Percentiles rank a stretch among this genome's conserved stretches.
Conservation (phyloP, 1,140 invertebrate genomes). For the Apis laboriosa region DNA sequence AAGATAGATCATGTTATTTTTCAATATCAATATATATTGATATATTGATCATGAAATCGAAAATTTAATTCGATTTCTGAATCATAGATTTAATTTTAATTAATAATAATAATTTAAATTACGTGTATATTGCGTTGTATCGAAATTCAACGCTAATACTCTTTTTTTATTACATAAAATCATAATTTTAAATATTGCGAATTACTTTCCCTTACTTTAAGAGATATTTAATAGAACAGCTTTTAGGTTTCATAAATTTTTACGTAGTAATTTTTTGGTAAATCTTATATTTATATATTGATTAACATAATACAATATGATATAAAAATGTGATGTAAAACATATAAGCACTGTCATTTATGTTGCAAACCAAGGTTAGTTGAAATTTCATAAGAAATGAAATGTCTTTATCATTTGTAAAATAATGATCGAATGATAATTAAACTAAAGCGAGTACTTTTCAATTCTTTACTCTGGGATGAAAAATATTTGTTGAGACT, state of each 20-base stretch:
- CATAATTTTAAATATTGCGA: neutral
- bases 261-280: neutral
- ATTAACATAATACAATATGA: too few relatives aligned
- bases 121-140: conserved; percentile 1
- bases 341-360: neutral
- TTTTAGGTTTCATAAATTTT: neutral
- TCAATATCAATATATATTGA: conserved; percentile 24
- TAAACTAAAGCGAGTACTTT: conserved; percentile 25
- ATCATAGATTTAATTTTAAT: neutral
- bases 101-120: neutral
- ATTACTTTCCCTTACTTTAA: neutral
- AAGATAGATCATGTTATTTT: conserved; percentile 54
- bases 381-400: neutral
- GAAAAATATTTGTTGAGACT: conserved; percentile 45
- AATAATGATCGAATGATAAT: conserved; percentile 10
- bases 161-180: conserved; percentile 21
- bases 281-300: neutral
- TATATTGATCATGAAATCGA: conserved; percentile 29
- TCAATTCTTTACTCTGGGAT: conserved; percentile 36
- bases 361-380: conserved; percentile 2
- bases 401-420: conserved; percentile 27
- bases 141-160: conserved; percentile 1
- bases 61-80: conserved; percentile 21
- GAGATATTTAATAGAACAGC: conserved; percentile 2
- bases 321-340: neutral